Base-by-base conservation (phyloP, 1,140 invertebrate species). In the Ladona fulva region DNA sequence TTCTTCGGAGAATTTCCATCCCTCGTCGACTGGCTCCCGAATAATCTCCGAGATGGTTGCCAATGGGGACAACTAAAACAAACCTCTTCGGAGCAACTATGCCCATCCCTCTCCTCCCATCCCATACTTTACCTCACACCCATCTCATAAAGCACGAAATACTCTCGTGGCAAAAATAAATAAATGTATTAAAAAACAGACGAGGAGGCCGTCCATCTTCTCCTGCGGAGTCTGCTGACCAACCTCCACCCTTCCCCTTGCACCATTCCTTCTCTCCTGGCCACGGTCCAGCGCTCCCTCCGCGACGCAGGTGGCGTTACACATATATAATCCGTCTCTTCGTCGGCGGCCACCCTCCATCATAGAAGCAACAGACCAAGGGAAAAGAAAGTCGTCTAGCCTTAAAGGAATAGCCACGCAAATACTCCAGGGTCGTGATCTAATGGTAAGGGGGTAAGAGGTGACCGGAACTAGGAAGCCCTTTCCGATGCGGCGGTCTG, bases 271-370 rank as follows among this genome's bases (percentile, higher is more conserved):
- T 52, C 19, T 52, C 44, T 19, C 10, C 52, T 66, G 52, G 52
- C 52, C 52, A 16, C 14, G n/a, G 52, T 66, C 52, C 52, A 66
- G 52, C 52, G 52, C n/a, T 19, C n/a, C 52, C n/a, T 22, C 52
- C 52, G 16, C 44, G 44, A 52, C 44, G 44, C 52, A 66, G 52
- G 52, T 66, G 52, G 52, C 52, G 52, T 22, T 66, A 19, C 52
- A 66, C 52, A 66, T 66, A 66, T 66, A 66, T 66, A 66, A 66
- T 66, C 52, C 52, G 52, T 66, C 52, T 66, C 52, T 66, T 6
- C 16, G 52, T 66, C 52, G 52, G 52, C 52, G 52, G 52, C 52
- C 52, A 22, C 52, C 52, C 52, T 66, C 52, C 14, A 66, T 66
- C 52, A 66, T 66, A 66, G 52, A 66, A 22, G 52, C 52, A 66